Evolutionary conservation across 2,888 invertebrate species (phyloP).

Genomic region (Melinaea marsaeus): DNA sequence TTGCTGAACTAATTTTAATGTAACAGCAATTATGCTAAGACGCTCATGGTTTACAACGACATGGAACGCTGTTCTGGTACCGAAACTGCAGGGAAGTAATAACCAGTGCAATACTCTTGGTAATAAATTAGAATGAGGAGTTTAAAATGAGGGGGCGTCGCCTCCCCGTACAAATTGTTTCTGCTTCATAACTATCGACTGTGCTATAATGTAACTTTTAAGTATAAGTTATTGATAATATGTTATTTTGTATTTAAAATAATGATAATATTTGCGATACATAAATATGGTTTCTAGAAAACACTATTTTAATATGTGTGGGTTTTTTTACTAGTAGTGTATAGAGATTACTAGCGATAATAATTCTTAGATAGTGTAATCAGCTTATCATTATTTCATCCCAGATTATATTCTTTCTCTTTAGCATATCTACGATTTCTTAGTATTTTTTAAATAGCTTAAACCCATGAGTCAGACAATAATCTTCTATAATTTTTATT

Average conservation of each 20-base stretch:
- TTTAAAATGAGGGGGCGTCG: slow-evolving; percentile 58
- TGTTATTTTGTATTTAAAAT: background rate
- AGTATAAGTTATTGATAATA: background rate
- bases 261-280: too few species aligned
- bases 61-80: slow-evolving; percentile 68
- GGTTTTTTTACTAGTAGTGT: too few species aligned
- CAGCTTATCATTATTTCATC: too few species aligned
- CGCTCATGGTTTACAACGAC: slow-evolving; percentile 72
- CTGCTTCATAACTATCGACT: slow-evolving; percentile 19
- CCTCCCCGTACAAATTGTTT: slow-evolving; percentile 40
- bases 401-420: too few species aligned
- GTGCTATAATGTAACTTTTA: slow-evolving; percentile 7
- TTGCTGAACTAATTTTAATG: slow-evolving; percentile 71
- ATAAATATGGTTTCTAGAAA: too few species aligned
- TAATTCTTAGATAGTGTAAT: too few species aligned
- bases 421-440: too few species aligned
- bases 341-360: too few species aligned
- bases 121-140: slow-evolving; percentile 74
- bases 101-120: slow-evolving; percentile 70
- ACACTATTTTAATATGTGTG: too few species aligned
- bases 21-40: slow-evolving; percentile 73
- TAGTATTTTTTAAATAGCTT: too few species aligned
- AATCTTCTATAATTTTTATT: too few species aligned
- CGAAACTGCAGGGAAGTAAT: slow-evolving; percentile 74
- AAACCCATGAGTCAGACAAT: too few species aligned